Base-by-base conservation (phyloP, 1,140 invertebrate species). In the Octopus sinensis region DNA sequence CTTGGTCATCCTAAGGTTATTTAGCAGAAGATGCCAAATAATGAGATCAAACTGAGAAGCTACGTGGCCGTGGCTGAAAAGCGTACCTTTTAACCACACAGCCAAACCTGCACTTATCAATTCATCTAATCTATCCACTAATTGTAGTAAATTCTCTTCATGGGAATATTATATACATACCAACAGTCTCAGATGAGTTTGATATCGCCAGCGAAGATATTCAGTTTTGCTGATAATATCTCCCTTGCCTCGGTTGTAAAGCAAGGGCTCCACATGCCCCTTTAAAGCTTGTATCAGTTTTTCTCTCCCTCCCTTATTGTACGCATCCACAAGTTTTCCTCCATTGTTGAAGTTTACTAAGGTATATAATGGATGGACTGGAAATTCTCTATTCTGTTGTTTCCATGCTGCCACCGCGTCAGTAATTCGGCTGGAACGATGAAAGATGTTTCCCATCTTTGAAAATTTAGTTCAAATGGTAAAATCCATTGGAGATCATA, bases 191-290 rank as follows among this genome's bases (percentile, higher is more conserved):
- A 82, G 83, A 30, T 71, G 68, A 77, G 56, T 93, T 82, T 95
- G 94, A 76, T 95, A 96, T 88, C 96, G 97, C 97, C 97, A 98
- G 77, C 95, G 93, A 6, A 98, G 90, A 89, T 96, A 98, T 87
- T 98, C 97, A 0, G 95, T 94, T 52, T 96, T 92, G 87, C 96
- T 97, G 84, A 99, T 96, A 10, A 94, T 91, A 87, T 96, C 93
- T 0, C 96, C 96, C 86, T 95, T 94, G 7, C 97, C 97, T 73
- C 96, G 94, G 62, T 94, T 94, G 87, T 98, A 98, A 94, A 97
- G 95, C 85, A 97, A 94, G 0, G 95, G 93, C 0, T 94, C 94
- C 85, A 98, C 96, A 87, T 98, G 95, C 84, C 97, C 96, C 43
- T 94, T 92, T 53, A 98, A 96, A 62, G 98, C 90, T 88, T 95